Evolutionary conservation across 2,113 vertebrate species (phyloP), one percentile per base, ranked within the genome.

Genomic region (human): DNA sequence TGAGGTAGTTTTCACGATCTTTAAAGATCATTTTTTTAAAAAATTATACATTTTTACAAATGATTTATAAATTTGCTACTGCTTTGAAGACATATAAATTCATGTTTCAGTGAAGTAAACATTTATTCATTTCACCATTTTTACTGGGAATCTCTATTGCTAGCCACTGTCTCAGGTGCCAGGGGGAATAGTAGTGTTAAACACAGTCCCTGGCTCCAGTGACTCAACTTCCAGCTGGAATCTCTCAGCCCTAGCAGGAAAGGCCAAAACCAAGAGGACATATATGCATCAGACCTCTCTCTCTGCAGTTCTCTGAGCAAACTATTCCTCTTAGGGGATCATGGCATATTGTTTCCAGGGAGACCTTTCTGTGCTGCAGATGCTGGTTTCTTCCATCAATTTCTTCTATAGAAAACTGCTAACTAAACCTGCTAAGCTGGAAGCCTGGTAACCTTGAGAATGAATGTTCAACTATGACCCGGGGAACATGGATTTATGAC

Each of bases 1-100:
- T 57, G 81, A 94, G 59, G 64, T 95, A 35, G 50, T 68, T 96
- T 96, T 85, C 82, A 48, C 32, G 4, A 86, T 80, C 84, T 94
- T 89, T 82, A 70, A 88, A 85, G n/a, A 94, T 52, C 25, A 70
- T 27, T 45, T 80, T 95, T 85, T 5, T 0, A 18, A 90, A 38
- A 10, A 68, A 79, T 38, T 55, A 27, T 57, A 18, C 75, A 20
- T 88, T 96, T 91, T 40, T 8, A 75, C 78, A 66, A 45, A 20
- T 61, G n/a, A 32, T 90, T 70, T 91, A 23, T 66, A 59, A 35
- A 40, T 61, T 89, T 48, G 23, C 13, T 18, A 12, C 9, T 86
- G 17, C 16, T 52, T 96, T 76, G 25, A 92, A 84, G 59, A 80
- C 17, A 52, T 38, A 45, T 10, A n/a, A 4, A 4, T 43, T 90